These are phyloP conservation scores for Caenorhabditis macrosperma DNA, from an alignment of 2,888 invertebrate genomes.

Conservation along the genomic window DNA sequence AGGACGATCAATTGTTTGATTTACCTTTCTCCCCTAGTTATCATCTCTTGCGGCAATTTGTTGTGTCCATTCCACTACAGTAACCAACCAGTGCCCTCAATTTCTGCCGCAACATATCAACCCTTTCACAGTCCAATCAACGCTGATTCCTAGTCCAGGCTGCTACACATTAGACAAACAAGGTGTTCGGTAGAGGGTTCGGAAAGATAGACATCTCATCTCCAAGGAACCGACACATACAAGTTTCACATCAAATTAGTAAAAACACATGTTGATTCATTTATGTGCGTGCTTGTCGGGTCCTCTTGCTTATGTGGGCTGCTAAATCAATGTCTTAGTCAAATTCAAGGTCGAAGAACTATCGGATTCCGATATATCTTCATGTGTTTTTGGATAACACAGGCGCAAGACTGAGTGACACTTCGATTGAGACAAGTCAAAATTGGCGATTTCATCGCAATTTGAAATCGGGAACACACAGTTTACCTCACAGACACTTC, in stretches of 20 bases:
- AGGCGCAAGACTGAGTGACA: neutral
- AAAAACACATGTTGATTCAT: conserved; percentile 30
- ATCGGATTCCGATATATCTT: neutral
- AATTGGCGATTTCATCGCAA: neutral
- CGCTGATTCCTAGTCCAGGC: neutral
- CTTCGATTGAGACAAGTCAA: conserved; percentile 23
- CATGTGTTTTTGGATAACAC: conserved; percentile 1
- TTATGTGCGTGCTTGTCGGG: conserved; percentile 13
- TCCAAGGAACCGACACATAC: conserved; percentile 20
- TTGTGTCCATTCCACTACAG: conserved; percentile 47
- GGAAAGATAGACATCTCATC: conserved; percentile 15
- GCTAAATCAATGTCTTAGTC: conserved; percentile 4
- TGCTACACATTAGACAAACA: neutral
- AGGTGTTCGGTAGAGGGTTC: neutral
- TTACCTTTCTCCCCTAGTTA: conserved; percentile 24
- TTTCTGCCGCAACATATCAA: conserved; percentile 31
- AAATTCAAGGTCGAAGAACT: conserved; percentile 23
- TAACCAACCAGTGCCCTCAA: conserved; percentile 36
- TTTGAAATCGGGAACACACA: neutral
- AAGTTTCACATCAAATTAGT: conserved; percentile 52
- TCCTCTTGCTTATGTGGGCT: neutral
- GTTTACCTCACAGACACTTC: conserved; percentile 21
- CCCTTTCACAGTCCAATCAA: neutral
- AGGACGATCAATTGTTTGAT: conserved; percentile 34
- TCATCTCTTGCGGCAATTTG: conserved; percentile 38